These are phyloP conservation scores for Labeo catla DNA, from an alignment of 2,113 vertebrate species.

Conservation along the genomic window DNA sequence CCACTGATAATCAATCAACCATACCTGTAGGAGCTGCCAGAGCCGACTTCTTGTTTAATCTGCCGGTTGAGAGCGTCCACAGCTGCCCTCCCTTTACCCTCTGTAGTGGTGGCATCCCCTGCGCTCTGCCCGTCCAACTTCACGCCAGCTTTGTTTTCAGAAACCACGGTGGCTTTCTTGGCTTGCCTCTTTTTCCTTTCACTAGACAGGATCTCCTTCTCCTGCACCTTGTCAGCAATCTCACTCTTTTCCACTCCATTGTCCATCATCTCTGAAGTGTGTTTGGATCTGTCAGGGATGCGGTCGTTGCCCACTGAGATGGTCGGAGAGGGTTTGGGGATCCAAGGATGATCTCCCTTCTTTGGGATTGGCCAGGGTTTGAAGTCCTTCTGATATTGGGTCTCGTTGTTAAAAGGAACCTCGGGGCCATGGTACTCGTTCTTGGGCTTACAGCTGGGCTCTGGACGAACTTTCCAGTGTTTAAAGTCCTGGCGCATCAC, in stretches of 20 bases:
- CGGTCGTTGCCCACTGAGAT: constrained; percentile 58
- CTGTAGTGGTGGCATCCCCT: constrained; percentile 19
- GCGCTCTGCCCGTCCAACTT: constrained; percentile 62
- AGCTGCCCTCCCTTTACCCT: constrained; percentile 79
- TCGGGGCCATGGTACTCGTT: constrained; percentile 91
- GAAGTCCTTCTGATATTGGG: constrained; percentile 98
- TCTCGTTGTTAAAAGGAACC: constrained; percentile 89
- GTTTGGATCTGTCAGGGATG: constrained; percentile 57
- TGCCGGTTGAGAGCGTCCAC: constrained; percentile 90
- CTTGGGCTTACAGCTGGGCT: constrained; percentile 93
- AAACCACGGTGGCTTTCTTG: constrained; percentile 58
- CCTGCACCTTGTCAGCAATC: constrained; percentile 76
- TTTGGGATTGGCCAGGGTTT: constrained; percentile 93
- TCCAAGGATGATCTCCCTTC: constrained; percentile 93
- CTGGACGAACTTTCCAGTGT: constrained; percentile 89
- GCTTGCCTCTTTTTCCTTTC: constrained; percentile 67
- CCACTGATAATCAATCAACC: constrained; percentile 21
- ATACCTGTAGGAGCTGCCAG: constrained; percentile 88
- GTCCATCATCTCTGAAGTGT: constrained; percentile 63
- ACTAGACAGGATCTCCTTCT: constrained; percentile 72
- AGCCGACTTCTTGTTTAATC: constrained; percentile 86
- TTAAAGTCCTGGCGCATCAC: constrained; percentile 96
- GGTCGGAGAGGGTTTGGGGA: constrained; percentile 80
- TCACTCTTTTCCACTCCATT: constrained; percentile 77
- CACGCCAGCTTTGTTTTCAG: constrained; percentile 62